These are phyloP conservation scores for Lasioglossum morio DNA, from an alignment of 2,888 invertebrate species.

Conservation along the genomic window DNA sequence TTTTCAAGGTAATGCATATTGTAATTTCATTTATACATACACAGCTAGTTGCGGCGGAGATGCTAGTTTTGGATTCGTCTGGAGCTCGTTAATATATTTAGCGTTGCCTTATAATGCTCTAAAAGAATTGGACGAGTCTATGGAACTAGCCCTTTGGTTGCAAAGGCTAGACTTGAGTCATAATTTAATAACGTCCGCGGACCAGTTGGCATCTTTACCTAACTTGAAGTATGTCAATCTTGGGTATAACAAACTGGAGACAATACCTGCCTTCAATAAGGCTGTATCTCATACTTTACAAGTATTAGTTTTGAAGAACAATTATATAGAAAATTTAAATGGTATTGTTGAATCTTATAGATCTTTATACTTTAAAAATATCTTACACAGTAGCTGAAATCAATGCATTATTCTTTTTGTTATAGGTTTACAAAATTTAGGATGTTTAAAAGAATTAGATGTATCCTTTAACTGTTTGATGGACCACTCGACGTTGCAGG, in stretches of 20 bases:
- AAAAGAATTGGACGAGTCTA: constrained; percentile 86
- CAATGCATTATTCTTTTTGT: neutral
- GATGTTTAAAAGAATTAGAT: constrained; percentile 87
- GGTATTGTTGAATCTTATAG: constrained; percentile 78
- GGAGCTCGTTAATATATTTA: constrained; percentile 87
- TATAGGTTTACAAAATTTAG: constrained; percentile 85
- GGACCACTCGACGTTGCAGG: constrained; percentile 87
- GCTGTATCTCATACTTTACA: constrained; percentile 86
- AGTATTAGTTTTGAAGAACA: constrained; percentile 87
- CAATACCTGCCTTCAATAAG: constrained; percentile 86
- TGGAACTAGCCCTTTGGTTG: constrained; percentile 88
- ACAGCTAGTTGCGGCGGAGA: constrained; percentile 87
- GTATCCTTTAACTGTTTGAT: constrained; percentile 88
- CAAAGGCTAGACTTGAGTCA: constrained; percentile 88
- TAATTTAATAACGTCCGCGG: constrained; percentile 86
- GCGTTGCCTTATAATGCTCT: constrained; percentile 87
- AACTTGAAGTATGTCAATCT: constrained; percentile 88
- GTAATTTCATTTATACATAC: constrained; percentile 11
- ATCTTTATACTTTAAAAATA: neutral
- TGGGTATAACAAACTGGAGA: constrained; percentile 87
- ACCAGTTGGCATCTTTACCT: constrained; percentile 87
- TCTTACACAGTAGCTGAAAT: neutral
- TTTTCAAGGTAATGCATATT: neutral
- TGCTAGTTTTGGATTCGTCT: constrained; percentile 87
- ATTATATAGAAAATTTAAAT: constrained; percentile 87